Conservation (phyloP, 2,888 invertebrate species). For the Pimpla rufipes region DNA sequence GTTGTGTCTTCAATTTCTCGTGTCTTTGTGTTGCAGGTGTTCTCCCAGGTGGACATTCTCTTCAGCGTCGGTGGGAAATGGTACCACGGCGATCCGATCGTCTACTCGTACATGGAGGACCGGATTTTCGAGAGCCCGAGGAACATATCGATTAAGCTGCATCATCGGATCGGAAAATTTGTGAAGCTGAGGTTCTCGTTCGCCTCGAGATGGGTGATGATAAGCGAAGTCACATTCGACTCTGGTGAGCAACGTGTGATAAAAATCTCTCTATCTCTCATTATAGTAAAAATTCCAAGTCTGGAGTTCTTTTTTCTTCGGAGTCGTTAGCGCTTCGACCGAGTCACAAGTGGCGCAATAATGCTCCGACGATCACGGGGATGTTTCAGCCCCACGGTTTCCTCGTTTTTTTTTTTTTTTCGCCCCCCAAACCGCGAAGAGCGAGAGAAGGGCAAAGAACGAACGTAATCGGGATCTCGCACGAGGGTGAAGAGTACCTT, state of each 20-base stretch:
- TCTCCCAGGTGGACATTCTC: slow-evolving; percentile 92
- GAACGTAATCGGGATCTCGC: slow-evolving; percentile 62
- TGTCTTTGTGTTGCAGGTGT: slow-evolving; percentile 87
- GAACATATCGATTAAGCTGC: slow-evolving; percentile 93
- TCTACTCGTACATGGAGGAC: slow-evolving; percentile 91
- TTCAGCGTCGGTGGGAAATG: slow-evolving; percentile 94
- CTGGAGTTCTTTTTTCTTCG: slow-evolving; percentile 15
- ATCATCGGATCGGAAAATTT: slow-evolving; percentile 93
- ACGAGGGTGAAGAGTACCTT: slow-evolving; percentile 60
- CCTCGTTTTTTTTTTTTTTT: slow-evolving; percentile 23
- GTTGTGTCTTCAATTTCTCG: neutral
- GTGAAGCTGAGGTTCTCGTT: slow-evolving; percentile 93
- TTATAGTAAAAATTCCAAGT: slow-evolving; percentile 23
- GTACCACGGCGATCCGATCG: slow-evolving; percentile 92
- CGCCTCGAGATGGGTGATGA: slow-evolving; percentile 94
- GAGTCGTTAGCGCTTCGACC: slow-evolving; percentile 30
- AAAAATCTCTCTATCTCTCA: slow-evolving; percentile 27
- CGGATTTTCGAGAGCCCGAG: slow-evolving; percentile 92
- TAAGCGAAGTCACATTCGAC: slow-evolving; percentile 95
- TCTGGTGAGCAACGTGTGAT: slow-evolving; percentile 87
- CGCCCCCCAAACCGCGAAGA: slow-evolving; percentile 14
- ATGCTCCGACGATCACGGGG: slow-evolving; percentile 49
- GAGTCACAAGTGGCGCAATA: slow-evolving; percentile 45
- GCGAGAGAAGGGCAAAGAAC: slow-evolving; percentile 30
- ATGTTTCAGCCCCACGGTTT: slow-evolving; percentile 22